These are phyloP conservation scores for Campylorhamphus procurvoides DNA, from an alignment of 2,113 vertebrate genomes.

Conservation along the genomic window DNA sequence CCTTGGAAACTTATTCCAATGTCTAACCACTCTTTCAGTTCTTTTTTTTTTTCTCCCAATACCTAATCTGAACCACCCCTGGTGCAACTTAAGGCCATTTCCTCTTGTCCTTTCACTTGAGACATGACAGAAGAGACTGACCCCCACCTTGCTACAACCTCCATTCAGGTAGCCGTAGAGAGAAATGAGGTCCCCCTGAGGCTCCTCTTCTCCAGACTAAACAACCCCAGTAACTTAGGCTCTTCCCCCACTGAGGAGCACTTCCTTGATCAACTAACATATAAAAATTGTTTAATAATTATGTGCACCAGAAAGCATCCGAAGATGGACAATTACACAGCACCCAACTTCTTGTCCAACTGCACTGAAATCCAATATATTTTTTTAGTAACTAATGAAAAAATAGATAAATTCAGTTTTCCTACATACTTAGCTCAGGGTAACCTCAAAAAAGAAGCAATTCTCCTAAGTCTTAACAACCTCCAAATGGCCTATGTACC, in stretches of 20 bases:
- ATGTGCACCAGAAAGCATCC: neutral
- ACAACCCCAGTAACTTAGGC: neutral
- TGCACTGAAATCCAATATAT: neutral
- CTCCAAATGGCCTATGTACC: neutral
- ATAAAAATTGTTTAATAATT: neutral
- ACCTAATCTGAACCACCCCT: neutral
- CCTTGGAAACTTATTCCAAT: neutral
- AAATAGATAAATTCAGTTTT: neutral
- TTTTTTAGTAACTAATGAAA: neutral
- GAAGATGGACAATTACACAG: neutral
- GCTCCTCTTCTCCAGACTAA: neutral
- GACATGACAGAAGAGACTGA: neutral
- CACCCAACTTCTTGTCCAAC: neutral
- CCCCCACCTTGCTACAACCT: fast-evolving
- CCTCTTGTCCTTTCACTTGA: neutral
- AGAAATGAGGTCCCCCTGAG: fast-evolving
- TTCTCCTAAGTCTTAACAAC: neutral
- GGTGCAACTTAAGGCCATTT: neutral
- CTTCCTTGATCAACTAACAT: neutral
- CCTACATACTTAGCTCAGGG: neutral
- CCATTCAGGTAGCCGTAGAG: neutral
- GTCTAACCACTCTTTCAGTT: neutral
- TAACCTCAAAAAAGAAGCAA: neutral
- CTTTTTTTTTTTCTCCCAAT: neutral
- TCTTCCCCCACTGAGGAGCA: neutral